A percentile compares a stretch with the other conserved stretches of the same genome.
Conservation (phyloP, 2,888 invertebrate genomes). For the Hesperia comma region DNA sequence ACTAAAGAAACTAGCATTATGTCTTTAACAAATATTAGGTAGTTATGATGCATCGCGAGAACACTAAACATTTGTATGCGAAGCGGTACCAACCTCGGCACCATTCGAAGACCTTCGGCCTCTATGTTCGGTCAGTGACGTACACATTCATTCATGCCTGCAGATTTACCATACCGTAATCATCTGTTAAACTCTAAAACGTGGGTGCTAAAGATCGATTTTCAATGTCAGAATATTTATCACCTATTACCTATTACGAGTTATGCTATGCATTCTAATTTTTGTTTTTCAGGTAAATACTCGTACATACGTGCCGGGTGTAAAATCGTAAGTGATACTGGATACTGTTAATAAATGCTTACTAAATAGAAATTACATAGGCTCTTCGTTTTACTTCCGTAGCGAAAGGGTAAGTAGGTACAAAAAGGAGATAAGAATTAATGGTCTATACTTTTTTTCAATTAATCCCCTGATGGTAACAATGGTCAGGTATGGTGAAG, state of each 20-base stretch:
- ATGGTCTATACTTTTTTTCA: too few species aligned
- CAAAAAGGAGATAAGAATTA: too few species aligned
- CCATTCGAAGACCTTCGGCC: conserved; percentile 52
- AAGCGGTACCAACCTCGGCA: conserved; percentile 55
- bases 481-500: too few species aligned
- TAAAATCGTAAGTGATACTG: neutral
- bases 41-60: neutral
- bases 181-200: conserved; percentile 31
- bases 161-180: conserved; percentile 38
- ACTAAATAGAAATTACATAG: too few species aligned
- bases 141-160: conserved; percentile 44
- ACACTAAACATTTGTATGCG: conserved; percentile 39
- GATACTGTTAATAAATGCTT: too few species aligned
- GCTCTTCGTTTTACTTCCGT: too few species aligned
- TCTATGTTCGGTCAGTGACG: conserved; percentile 42
- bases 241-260: neutral
- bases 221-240: conserved; percentile 28
- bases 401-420: too few species aligned
- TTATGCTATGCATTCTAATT: neutral
- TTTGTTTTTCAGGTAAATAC: conserved; percentile 8
- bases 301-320: neutral
- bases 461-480: too few species aligned
- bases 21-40: neutral
- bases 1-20: too few species aligned
- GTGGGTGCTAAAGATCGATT: conserved; percentile 42